These are phyloP conservation scores for Elanoides forficatus DNA, from an alignment of 2,113 vertebrate genomes.

Conservation along the genomic window DNA sequence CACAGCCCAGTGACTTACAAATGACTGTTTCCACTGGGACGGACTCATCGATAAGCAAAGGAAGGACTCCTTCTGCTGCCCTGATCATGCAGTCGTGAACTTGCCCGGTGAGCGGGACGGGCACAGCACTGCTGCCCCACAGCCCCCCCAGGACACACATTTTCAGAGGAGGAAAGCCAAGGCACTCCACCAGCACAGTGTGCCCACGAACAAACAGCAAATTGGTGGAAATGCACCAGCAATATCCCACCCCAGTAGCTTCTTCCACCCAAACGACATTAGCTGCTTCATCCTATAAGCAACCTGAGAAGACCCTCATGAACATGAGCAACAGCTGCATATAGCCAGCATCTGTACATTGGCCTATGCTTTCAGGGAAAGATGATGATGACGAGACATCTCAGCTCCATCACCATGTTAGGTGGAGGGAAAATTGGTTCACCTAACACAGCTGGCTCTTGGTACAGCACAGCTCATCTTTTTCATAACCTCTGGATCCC, in stretches of 20 bases:
- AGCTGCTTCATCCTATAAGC: background rate
- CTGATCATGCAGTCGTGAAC: background rate
- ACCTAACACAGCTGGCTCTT: background rate
- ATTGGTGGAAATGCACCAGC: background rate
- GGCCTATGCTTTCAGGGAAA: background rate
- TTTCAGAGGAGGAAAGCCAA: background rate
- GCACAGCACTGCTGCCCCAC: background rate
- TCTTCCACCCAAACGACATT: background rate
- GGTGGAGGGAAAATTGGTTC: background rate
- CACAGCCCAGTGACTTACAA: background rate
- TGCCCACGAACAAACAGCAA: background rate
- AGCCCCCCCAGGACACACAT: accelerated
- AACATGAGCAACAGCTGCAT: background rate
- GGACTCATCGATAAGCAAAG: accelerated
- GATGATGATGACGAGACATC: accelerated
- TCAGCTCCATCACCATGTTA: background rate
- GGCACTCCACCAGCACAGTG: background rate
- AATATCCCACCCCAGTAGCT: background rate
- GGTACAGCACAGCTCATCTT: background rate
- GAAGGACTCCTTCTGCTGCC: background rate
- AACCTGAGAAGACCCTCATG: background rate
- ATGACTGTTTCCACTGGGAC: background rate
- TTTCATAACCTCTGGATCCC: background rate
- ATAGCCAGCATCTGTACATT: background rate
- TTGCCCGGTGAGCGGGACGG: accelerated